Evolutionary conservation across 2,888 invertebrate species (phyloP), one percentile per base, ranked within the genome.

Genomic region (Cryptophagus acutangulus): DNA sequence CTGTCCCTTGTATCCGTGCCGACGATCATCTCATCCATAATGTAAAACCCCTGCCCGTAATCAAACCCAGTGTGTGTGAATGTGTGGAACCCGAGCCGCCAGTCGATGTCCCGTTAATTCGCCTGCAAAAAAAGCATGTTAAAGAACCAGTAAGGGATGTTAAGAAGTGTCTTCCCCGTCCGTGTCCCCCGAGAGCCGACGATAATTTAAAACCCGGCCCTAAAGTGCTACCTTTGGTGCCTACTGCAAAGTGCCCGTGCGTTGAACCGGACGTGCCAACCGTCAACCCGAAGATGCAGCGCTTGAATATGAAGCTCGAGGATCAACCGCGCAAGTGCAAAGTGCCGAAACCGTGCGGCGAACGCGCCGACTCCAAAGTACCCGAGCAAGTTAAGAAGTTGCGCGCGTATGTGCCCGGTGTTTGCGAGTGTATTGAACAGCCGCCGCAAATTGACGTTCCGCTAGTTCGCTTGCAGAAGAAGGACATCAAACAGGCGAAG

Each of bases 341-440:
- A 3, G 36, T 2, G 42, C 2, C 3, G 5, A n/a, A 16, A 5
- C n/a, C n/a, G 12, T 47, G 45, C 36, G 31, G 38, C 33, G 33
- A 18, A 15, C 38, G 38, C 2, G 25, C 46, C 17, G 43, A 43
- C 20, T 45, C 45, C 31, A 43, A 41, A 17, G 3, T 2, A 3
- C 30, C 40, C 10, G 40, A 6, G 13, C 3, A 15, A 36, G 38
- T 40, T 1, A 31, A 31, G 16, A 13, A 13, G n/a, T n/a, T 56
- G n/a, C 29, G 15, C 10, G 40, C 41, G 1, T 46, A 46, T 17
- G 39, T 39, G 9, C 45, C 51, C 2, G 41, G 40, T 1, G 45
- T 48, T 0, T 57, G 57, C 25, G 36, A 17, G 1, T 57, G 57
- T 14, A 30, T 57, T 5, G 46, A 51, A 35, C 47, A 48, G 2